These are phyloP conservation scores for Plagodis pulveraria DNA, from an alignment of 2,888 invertebrate species.

Conservation along the genomic window DNA sequence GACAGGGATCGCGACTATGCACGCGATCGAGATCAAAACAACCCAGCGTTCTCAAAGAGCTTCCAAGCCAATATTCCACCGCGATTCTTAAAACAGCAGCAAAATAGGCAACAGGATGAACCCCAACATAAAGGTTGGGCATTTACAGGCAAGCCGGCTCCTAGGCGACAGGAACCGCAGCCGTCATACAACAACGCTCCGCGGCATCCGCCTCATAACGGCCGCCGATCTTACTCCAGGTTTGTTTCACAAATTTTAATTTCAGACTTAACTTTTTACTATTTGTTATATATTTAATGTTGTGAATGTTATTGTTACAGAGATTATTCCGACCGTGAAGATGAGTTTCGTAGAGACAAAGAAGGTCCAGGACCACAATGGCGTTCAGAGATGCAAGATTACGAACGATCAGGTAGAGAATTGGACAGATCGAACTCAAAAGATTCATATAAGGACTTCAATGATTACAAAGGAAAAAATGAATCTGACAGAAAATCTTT, in stretches of 20 bases:
- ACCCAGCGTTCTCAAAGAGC: slow-evolving; percentile 88
- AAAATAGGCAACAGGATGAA: slow-evolving; percentile 78
- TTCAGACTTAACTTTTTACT: background rate
- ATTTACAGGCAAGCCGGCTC: slow-evolving; percentile 68
- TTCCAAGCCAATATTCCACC: slow-evolving; percentile 95
- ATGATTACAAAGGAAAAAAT: slow-evolving; percentile 78
- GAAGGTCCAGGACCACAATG: slow-evolving; percentile 75
- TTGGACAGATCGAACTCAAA: slow-evolving; percentile 77
- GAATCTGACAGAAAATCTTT: slow-evolving; percentile 77
- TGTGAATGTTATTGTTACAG: slow-evolving; percentile 42
- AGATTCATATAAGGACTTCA: slow-evolving; percentile 81
- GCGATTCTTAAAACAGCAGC: slow-evolving; percentile 92
- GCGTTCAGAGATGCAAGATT: slow-evolving; percentile 82
- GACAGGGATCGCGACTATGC: slow-evolving; percentile 61
- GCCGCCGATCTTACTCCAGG: slow-evolving; percentile 78
- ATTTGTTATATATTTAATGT: background rate
- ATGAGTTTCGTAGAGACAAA: slow-evolving; percentile 76
- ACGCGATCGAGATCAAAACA: slow-evolving; percentile 81
- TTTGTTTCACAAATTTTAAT: slow-evolving; percentile 3
- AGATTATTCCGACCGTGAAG: slow-evolving; percentile 79
- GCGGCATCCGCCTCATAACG: slow-evolving; percentile 70
- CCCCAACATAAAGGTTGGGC: slow-evolving; percentile 74
- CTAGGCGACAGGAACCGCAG: slow-evolving; percentile 70
- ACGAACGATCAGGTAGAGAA: slow-evolving; percentile 72
- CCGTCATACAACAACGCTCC: slow-evolving; percentile 64